These are phyloP conservation scores for Teleiodes luculella DNA, from an alignment of 2,888 invertebrate species.

Conservation along the genomic window DNA sequence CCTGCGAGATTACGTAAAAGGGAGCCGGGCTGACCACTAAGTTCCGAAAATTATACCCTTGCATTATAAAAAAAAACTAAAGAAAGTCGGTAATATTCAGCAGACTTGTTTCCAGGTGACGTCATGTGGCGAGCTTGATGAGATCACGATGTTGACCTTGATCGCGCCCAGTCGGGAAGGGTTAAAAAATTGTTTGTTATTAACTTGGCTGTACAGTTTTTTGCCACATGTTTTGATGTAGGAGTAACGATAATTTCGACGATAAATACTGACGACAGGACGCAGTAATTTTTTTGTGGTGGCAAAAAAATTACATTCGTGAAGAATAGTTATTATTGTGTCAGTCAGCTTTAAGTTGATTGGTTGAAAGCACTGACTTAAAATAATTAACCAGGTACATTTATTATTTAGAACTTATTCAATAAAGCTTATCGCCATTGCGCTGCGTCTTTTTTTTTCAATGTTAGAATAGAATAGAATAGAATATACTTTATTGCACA, in stretches of 20 bases:
- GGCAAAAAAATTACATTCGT: background rate
- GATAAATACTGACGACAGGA: background rate
- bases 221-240: constrained; percentile 9
- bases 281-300: background rate
- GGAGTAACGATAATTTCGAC: background rate
- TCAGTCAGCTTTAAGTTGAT: background rate
- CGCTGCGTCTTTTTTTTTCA: no score
- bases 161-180: constrained; percentile 34
- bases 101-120: constrained; percentile 47
- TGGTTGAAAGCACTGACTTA: background rate
- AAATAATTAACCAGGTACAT: no score
- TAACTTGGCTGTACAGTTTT: constrained; percentile 15
- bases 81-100: constrained; percentile 43
- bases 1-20: constrained; percentile 14
- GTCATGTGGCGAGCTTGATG: constrained; percentile 47
- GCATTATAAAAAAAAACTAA: constrained; percentile 25
- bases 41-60: constrained; percentile 16
- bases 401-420: no score
- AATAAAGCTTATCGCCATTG: no score
- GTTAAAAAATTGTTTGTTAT: constrained; percentile 31
- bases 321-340: constrained; percentile 3
- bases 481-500: no score
- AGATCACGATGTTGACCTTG: constrained; percentile 52
- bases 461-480: no score
- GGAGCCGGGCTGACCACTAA: constrained; percentile 9